Evolutionary conservation across 2,113 vertebrate genomes (phyloP), one percentile per base, ranked within the genome.

Genomic region (Lates calcarifer): DNA sequence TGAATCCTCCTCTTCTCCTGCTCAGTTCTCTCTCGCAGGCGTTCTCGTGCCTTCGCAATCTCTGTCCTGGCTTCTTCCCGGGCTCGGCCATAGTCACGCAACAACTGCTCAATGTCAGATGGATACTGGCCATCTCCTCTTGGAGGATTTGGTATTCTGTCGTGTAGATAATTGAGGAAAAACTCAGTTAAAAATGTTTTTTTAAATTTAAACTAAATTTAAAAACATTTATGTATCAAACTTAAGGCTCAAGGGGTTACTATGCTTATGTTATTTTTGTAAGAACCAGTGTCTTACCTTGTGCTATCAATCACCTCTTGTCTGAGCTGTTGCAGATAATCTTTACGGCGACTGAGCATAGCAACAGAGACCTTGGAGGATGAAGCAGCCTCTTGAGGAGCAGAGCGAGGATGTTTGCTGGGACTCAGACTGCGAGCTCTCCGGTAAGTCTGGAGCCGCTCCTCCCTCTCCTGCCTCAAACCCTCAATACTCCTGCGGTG

Each of bases 21-120:
- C 80, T 97, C 96, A 0, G 97, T 96, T 63, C 94, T 94, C 77
- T 98, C 96, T 35, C 95, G 87, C 28, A 99, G 95, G 62, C 96
- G 95, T 43, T 96, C 95, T 47, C 95, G 92, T 0, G 97, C 97
- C 76, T 88, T 94, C 1, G 97, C 96, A n/a, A 99, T 98, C 94
- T 99, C 97, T 0, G 89, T 93, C 92, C 95, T 96, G 69, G 98
- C 96, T 87, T 98, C 97, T 87, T 98, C 96, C 0, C 96, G 95
- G 7, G 97, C 98, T 53, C 82, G 95, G 70, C 95, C 94, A 69
- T 99, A 99, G 89, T 98, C 97, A 62, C 70, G 94, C 74, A 99
- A 88, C 90, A 97, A 77, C 70, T 96, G 87, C 84, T 97, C 96
- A 7, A 99, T 96, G 83, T 98, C 96, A 66, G 96, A 96, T 3